phyloP scores from a whole-genome alignment of 2,888 invertebrate genomes.

The Synanthedon formicaeformis region DNA sequence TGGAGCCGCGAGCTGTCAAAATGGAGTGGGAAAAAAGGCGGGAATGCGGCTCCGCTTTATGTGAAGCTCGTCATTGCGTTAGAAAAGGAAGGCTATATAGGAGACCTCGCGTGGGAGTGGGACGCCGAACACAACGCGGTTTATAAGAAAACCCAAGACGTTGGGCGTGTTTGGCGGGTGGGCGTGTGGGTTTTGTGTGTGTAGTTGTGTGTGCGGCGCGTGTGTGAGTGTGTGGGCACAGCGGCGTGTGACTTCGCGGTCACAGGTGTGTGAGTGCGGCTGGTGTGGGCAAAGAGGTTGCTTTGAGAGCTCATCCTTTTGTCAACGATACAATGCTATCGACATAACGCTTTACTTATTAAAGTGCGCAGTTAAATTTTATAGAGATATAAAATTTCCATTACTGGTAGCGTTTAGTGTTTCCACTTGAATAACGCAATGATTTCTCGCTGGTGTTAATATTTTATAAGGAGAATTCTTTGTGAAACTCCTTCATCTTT shows the following conservation, averaged over 20 bases:
- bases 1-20: constrained; percentile 71
- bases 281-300: constrained; percentile 33
- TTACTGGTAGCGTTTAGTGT: constrained; percentile 22
- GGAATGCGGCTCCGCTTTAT: constrained; percentile 71
- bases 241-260: constrained; percentile 37
- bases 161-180: constrained; percentile 71
- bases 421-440: too few relatives aligned
- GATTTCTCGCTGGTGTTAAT: too few relatives aligned
- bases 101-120: constrained; percentile 25
- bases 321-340: constrained; percentile 63
- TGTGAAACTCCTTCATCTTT: too few relatives aligned
- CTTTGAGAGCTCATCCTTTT: constrained; percentile 52
- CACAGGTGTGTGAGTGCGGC: constrained; percentile 40
- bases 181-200: constrained; percentile 57
- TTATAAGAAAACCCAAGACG: constrained; percentile 72
- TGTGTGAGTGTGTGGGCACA: constrained; percentile 30
- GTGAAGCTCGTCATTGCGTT: constrained; percentile 68
- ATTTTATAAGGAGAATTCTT: too few relatives aligned
- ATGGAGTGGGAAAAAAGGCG: constrained; percentile 73
- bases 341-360: constrained; percentile 62
- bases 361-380: constrained; percentile 62
- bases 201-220: constrained; percentile 38
- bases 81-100: constrained; percentile 35
- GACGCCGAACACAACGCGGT: constrained; percentile 65
- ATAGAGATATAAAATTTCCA: constrained; percentile 55